phyloP scores from a whole-genome alignment of 1,140 invertebrate species.

The Diploscapter pachys region DNA sequence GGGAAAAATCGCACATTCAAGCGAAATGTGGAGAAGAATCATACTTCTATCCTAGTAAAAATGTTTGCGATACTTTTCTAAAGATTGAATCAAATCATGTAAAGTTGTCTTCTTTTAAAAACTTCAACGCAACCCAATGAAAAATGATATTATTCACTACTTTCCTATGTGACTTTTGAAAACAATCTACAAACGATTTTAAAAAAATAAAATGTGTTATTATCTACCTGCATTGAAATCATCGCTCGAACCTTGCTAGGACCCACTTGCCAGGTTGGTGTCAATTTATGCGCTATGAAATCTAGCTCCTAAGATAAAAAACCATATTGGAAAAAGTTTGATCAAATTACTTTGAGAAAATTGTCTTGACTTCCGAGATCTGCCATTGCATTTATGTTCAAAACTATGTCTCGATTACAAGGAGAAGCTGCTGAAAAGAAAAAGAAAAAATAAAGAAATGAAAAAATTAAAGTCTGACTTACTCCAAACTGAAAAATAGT shows the following conservation, averaged over 20 bases:
- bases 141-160: no score
- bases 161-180: no score
- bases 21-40: no score
- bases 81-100: no score
- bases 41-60: no score
- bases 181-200: no score
- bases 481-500: conserved; percentile 33
- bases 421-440: conserved; percentile 34
- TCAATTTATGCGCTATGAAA: conserved; percentile 37
- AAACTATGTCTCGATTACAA: conserved; percentile 41
- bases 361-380: conserved; percentile 35
- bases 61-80: no score
- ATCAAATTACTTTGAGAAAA: conserved; percentile 30
- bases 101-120: no score
- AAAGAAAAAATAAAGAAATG: neutral
- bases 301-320: conserved; percentile 35
- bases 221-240: conserved; percentile 34
- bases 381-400: conserved; percentile 36
- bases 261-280: conserved; percentile 37
- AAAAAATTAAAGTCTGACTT: neutral
- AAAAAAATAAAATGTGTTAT: no score
- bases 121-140: no score
- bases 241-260: conserved; percentile 36
- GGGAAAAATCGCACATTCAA: no score
- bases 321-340: neutral